Evolutionary conservation across 1,140 invertebrate genomes (phyloP).

Genomic region (Trinorchestia longiramus): DNA sequence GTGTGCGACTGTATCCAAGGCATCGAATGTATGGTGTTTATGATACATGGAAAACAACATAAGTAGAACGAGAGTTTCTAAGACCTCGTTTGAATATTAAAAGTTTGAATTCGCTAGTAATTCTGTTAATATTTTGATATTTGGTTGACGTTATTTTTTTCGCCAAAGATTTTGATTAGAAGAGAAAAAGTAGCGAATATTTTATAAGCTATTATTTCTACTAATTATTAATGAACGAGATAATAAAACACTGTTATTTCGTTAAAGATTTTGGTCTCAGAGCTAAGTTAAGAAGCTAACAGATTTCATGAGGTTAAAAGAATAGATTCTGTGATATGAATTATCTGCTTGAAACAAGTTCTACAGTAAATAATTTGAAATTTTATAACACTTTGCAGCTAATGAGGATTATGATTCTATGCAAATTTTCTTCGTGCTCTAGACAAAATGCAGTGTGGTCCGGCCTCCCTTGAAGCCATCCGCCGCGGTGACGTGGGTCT

Average conservation of each 20-base stretch:
- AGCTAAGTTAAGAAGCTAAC: not conserved
- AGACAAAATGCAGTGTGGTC: slow-evolving; percentile 74
- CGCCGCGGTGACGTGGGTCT: slow-evolving; percentile 81
- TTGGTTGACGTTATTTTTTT: not conserved
- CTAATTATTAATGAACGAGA: not conserved
- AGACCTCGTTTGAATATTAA: not conserved
- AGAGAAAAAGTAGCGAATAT: too few relatives aligned
- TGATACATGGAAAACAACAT: not conserved
- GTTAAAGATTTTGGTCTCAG: not conserved
- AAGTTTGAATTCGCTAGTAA: not conserved
- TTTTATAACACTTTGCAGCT: not conserved
- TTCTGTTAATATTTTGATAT: not conserved
- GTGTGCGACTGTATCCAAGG: not conserved
- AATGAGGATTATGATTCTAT: not conserved
- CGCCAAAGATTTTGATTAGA: not conserved
- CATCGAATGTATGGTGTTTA: not conserved
- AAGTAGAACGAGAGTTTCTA: not conserved
- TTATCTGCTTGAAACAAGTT: not conserved
- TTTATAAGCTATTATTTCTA: not conserved
- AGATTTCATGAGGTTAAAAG: not conserved
- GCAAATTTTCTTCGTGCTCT: slow-evolving; percentile 68
- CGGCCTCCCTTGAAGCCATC: slow-evolving; percentile 78
- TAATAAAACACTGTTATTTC: not conserved
- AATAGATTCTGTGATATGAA: not conserved
- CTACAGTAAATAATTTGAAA: not conserved